Conservation (phyloP, 2,888 invertebrate species). For the Lasius platythorax region DNA sequence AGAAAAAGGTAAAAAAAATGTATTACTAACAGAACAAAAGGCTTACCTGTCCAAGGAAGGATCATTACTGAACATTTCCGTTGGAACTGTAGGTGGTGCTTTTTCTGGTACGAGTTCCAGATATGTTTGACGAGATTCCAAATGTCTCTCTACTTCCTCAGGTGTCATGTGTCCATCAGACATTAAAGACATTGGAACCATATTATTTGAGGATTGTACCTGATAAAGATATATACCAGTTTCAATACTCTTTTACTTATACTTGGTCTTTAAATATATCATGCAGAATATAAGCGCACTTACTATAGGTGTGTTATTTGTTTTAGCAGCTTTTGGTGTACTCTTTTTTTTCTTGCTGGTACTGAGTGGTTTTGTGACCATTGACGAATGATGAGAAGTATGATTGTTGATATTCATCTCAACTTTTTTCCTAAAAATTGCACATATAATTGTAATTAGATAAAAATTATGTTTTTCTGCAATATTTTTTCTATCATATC, state of each 20-base stretch:
- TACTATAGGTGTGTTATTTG: conserved; percentile 82
- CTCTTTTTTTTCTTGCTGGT: conserved; percentile 87
- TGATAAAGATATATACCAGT: conserved; percentile 79
- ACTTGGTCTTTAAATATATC: not conserved
- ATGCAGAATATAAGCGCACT: conserved; percentile 35
- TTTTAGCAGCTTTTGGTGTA: conserved; percentile 85
- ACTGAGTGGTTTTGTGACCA: conserved; percentile 85
- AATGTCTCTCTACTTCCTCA: conserved; percentile 95
- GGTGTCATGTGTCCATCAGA: conserved; percentile 96
- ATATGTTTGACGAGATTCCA: conserved; percentile 94
- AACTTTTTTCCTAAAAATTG: conserved; percentile 87
- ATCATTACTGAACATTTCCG: conserved; percentile 98
- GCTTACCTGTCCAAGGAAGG: conserved; percentile 93
- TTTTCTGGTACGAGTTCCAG: conserved; percentile 94
- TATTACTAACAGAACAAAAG: not conserved
- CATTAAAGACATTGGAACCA: conserved; percentile 87
- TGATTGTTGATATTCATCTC: conserved; percentile 85
- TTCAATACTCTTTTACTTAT: not conserved
- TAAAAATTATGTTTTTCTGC: not conserved
- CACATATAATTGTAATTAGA: not conserved
- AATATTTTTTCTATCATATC: not conserved
- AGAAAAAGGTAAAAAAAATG: not conserved
- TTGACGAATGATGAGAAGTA: conserved; percentile 82
- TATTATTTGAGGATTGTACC: conserved; percentile 87
- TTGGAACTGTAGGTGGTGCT: conserved; percentile 95